Evolutionary conservation across 2,797 vertebrate genomes (phyloP).

Genomic region (Molossus molossus): DNA sequence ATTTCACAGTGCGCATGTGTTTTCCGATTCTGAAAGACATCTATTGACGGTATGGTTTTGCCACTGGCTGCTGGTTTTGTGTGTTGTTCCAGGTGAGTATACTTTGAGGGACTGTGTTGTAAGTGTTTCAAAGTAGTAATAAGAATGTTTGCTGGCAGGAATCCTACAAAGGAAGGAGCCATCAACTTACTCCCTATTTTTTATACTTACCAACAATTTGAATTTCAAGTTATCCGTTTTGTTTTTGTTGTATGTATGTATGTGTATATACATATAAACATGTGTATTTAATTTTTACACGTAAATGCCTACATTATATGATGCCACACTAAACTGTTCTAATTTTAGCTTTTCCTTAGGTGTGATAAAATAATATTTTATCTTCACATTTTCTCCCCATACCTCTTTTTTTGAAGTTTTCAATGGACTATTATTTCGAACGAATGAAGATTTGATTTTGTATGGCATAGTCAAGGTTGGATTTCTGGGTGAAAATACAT

Average conservation of each 20-base stretch:
- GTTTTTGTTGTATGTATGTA: not conserved
- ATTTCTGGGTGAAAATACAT: not conserved
- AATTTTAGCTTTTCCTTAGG: not conserved
- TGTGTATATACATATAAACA: not conserved
- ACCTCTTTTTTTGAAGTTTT: not conserved
- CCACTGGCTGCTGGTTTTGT: not conserved
- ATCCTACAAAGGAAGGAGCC: not conserved
- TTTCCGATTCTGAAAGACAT: slow-evolving; percentile 14
- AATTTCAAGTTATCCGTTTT: not conserved
- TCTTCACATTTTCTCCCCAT: rapidly evolving
- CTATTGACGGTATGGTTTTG: not conserved
- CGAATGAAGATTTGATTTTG: not conserved
- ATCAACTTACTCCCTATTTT: not conserved
- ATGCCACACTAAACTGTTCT: not conserved
- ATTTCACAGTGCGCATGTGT: not conserved
- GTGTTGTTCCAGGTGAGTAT: not conserved
- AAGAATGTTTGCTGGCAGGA: slow-evolving; percentile 15
- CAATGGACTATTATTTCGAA: not conserved
- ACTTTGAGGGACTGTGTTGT: slow-evolving; percentile 12
- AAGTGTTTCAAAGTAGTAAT: not conserved
- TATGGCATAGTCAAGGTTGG: not conserved
- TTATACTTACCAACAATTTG: not conserved
- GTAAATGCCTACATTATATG: not conserved
- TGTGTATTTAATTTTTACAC: not conserved
- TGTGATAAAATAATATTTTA: not conserved